Percentiles rank a stretch among this genome's conserved stretches.
Conservation (phyloP, 37 sponge, comb jelly and placozoan genomes). For the Spongilla lacustris region DNA sequence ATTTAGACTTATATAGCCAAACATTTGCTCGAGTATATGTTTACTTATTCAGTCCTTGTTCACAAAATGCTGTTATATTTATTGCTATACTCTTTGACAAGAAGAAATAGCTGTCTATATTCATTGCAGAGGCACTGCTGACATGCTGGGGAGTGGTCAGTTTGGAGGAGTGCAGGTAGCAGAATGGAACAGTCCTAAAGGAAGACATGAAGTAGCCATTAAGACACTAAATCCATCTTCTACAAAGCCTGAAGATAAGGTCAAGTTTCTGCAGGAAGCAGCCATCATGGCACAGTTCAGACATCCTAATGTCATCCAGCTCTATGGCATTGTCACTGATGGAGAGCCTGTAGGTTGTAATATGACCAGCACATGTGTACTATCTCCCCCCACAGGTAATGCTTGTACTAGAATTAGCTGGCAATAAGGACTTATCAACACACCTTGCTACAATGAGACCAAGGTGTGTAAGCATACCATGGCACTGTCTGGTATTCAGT, state of each 20-base stretch:
- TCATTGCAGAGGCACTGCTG: neutral
- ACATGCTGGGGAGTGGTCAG: neutral
- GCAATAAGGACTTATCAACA: neutral
- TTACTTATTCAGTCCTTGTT: too few relatives aligned
- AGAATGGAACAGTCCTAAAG: neutral
- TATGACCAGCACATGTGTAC: neutral
- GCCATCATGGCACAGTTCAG: neutral
- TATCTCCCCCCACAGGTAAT: neutral
- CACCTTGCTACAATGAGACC: neutral
- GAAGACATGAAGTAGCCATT: neutral
- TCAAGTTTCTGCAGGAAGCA: neutral
- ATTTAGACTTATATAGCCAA: too few relatives aligned
- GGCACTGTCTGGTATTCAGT: neutral
- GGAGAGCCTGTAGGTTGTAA: neutral
- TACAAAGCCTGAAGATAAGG: neutral
- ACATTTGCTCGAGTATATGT: too few relatives aligned
- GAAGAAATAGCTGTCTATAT: too few relatives aligned
- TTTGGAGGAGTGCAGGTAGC: neutral
- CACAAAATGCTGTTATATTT: too few relatives aligned
- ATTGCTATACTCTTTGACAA: too few relatives aligned
- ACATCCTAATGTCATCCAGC: neutral
- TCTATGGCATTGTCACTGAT: neutral
- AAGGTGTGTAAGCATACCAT: neutral
- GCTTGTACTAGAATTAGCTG: neutral
- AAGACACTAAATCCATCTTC: neutral